phyloP scores from a whole-genome alignment of 2,113 vertebrate species.

The Tenrec ecaudatus region DNA sequence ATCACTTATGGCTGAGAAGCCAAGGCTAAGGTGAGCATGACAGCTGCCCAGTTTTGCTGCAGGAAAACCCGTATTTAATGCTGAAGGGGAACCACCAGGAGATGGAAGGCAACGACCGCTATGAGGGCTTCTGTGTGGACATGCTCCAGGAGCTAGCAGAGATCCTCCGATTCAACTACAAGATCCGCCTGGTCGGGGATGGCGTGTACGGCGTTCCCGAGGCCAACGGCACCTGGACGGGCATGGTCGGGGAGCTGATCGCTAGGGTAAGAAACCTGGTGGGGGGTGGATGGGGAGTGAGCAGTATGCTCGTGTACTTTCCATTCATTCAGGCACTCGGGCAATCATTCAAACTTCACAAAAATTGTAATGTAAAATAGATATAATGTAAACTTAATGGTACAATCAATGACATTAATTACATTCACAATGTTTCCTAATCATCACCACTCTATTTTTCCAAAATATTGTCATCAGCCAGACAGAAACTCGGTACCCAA shows the following conservation, averaged over 20 bases:
- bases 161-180: conserved; percentile 97
- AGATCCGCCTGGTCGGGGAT: conserved; percentile 95
- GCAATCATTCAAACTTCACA: not conserved
- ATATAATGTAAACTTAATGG: not conserved
- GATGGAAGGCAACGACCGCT: conserved; percentile 96
- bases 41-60: conserved; percentile 90
- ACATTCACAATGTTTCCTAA: not conserved
- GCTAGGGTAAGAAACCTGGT: conserved; percentile 90
- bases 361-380: not conserved
- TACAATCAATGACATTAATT: not conserved
- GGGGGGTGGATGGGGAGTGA: not conserved
- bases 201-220: conserved; percentile 95
- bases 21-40: conserved; percentile 89
- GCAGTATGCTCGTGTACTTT: not conserved
- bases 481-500: not conserved
- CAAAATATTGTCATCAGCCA: not conserved
- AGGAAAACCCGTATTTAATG: conserved; percentile 99
- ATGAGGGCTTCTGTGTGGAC: conserved; percentile 98
- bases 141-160: conserved; percentile 97
- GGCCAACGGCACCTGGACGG: conserved; percentile 96
- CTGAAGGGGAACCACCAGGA: conserved; percentile 96
- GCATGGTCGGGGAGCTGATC: conserved; percentile 98
- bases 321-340: not conserved
- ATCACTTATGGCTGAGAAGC: conserved; percentile 55
- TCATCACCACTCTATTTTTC: not conserved